These are phyloP conservation scores for Agelaius tricolor DNA, from an alignment of 2,113 vertebrate genomes.

Conservation along the genomic window DNA sequence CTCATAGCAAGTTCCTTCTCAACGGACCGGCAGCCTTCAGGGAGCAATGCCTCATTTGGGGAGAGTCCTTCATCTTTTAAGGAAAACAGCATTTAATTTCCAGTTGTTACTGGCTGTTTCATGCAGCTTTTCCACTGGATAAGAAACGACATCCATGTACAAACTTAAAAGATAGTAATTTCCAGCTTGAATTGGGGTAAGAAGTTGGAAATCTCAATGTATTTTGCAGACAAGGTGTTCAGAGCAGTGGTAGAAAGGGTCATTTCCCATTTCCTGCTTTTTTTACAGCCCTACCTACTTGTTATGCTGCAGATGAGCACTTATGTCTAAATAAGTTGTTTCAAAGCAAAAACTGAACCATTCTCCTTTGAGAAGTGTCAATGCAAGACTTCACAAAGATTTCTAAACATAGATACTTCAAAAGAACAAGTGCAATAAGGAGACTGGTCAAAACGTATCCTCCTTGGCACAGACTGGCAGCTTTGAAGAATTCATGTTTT, in stretches of 20 bases:
- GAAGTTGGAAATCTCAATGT: neutral
- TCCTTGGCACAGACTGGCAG: neutral
- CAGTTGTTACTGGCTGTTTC: neutral
- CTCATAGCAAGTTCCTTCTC: neutral
- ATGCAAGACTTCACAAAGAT: constrained; percentile 49
- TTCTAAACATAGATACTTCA: constrained; percentile 60
- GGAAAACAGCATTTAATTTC: neutral
- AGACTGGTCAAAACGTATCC: constrained; percentile 32
- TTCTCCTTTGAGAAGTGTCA: constrained; percentile 43
- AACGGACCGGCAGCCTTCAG: neutral
- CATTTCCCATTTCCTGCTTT: neutral
- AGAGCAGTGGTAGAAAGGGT: neutral
- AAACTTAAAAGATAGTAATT: neutral
- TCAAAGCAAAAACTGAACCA: neutral
- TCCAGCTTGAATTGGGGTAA: neutral
- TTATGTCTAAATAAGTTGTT: constrained; percentile 35
- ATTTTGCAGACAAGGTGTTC: neutral
- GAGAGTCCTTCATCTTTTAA: neutral
- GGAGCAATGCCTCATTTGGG: neutral
- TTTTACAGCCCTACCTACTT: neutral
- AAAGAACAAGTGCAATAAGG: constrained; percentile 26
- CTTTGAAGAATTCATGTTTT: constrained; percentile 4
- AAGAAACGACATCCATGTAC: neutral
- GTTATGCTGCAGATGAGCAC: constrained; percentile 21
- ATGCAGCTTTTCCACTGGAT: neutral